These are phyloP conservation scores for Ophion ellenae DNA, from an alignment of 2,888 invertebrate species.

Conservation along the genomic window DNA sequence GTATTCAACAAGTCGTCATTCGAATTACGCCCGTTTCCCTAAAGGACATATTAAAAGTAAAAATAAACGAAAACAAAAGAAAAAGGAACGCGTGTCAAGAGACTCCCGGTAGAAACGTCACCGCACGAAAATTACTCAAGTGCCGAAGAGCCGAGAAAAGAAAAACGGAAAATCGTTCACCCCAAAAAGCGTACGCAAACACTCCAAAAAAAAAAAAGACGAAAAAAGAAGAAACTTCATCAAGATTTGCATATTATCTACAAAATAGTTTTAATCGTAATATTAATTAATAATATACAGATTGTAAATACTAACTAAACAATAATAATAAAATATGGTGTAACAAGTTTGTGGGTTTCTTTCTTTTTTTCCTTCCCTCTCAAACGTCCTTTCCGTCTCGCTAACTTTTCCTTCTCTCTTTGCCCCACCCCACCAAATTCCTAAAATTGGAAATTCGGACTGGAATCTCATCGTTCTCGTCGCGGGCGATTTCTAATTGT, in stretches of 20 bases:
- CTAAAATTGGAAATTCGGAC: too few species aligned
- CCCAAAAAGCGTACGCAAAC: constrained; percentile 24
- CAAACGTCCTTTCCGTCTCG: constrained; percentile 31
- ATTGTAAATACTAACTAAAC: constrained; percentile 83
- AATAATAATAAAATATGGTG: constrained; percentile 83
- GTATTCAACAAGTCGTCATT: constrained; percentile 1
- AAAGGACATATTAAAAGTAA: neutral
- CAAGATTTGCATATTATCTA: constrained; percentile 80
- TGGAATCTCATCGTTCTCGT: neutral
- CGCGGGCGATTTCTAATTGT: constrained; percentile 26
- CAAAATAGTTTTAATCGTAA: constrained; percentile 84
- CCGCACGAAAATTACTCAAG: neutral
- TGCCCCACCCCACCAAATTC: neutral
- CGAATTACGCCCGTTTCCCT: constrained; percentile 8
- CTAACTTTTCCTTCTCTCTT: constrained; percentile 17
- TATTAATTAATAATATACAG: constrained; percentile 83
- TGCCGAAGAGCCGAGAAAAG: constrained; percentile 11
- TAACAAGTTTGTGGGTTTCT: constrained; percentile 78
- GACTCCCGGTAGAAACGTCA: neutral
- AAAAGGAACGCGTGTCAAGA: neutral
- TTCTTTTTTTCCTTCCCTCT: constrained; percentile 19
- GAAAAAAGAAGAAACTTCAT: constrained; percentile 59
- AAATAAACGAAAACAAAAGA: neutral
- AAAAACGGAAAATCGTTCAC: constrained; percentile 31
- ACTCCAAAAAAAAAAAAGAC: neutral